Evolutionary conservation across 35 echinoderm and acorn worm genomes (phyloP), one percentile per base, ranked within the genome.

Genomic region (Apostichopus californicus): DNA sequence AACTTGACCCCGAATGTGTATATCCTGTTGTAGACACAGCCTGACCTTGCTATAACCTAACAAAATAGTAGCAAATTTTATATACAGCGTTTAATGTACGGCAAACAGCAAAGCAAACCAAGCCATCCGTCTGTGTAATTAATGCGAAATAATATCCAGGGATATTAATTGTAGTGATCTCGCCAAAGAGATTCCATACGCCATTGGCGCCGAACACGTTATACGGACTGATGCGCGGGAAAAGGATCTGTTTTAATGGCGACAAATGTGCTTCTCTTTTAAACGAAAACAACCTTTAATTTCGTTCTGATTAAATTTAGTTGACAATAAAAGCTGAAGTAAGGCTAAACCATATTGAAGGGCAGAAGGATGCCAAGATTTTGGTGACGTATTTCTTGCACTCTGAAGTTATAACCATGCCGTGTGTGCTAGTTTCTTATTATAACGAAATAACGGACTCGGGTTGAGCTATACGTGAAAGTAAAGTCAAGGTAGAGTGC

Each of bases 221-320:
- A 54, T 59, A 85, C 81, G 81, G 81, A 59, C 81, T 85, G 56
- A 85, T 85, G 81, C 81, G 55, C 81, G 81, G 57, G 81, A 85
- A 58, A 85, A 85, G 81, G 57, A 24, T 14, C 81, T 85, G 54
- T 85, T 85, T 85, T 85, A 85, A 57, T 7, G 56, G 8, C 14
- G 81, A 52, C 81, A 59, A 58, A 85, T 81, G 34, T 55, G 28
- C 55, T 81, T 81, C 28, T 55, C 5, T 15, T 54, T 54, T 54
- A 59, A 85, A 85, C 55, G 63, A 85, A 56, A 58, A 85, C 13
- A n/a, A 25, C 56, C 81, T 9, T 17, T 58, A 60, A 85, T 58
- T 21, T 53, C 57, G 56, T 58, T 58, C 81, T 85, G 81, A 85
- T 85, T 85, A 21, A 85, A 85, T 85, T 56, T 52, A 85, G 56